Evolutionary conservation across 2,888 invertebrate genomes (phyloP).

Genomic region (Ormyrus rosae): DNA sequence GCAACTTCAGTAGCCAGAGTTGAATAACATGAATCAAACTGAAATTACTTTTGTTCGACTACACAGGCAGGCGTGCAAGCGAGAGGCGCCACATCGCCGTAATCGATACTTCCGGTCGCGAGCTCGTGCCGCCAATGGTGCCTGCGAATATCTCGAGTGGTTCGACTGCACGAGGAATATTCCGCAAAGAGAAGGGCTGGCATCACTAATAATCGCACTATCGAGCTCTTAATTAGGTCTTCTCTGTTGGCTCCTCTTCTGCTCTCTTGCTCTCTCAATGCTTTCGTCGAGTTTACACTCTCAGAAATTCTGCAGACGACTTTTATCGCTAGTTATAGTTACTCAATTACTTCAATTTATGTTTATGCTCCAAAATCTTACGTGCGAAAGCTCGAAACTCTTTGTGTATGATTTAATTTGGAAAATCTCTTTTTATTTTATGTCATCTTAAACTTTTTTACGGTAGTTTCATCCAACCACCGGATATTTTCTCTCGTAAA

Average conservation of each 20-base stretch:
- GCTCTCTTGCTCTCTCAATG: background rate
- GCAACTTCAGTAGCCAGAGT: slow-evolving; percentile 24
- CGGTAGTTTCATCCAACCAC: too few relatives aligned
- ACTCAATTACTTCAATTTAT: too few relatives aligned
- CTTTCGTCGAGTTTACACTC: background rate
- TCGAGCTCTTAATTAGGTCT: slow-evolving; percentile 7
- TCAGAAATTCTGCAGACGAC: too few relatives aligned
- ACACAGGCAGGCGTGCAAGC: background rate
- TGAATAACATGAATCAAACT: slow-evolving; percentile 43
- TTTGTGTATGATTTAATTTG: too few relatives aligned
- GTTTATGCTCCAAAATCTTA: too few relatives aligned
- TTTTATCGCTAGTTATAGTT: too few relatives aligned
- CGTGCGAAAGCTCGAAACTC: too few relatives aligned
- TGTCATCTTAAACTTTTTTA: too few relatives aligned
- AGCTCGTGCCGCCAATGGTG: background rate
- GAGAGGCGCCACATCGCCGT: slow-evolving; percentile 24
- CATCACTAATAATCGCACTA: slow-evolving; percentile 1
- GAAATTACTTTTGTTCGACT: slow-evolving; percentile 50
- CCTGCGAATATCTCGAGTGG: slow-evolving; percentile 20
- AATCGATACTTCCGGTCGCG: slow-evolving; percentile 47
- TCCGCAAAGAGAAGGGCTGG: background rate
- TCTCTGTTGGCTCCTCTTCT: background rate
- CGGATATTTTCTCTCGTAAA: too few relatives aligned
- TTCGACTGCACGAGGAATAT: too few relatives aligned
- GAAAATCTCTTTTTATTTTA: too few relatives aligned